Evolutionary conservation across 2,888 invertebrate species (phyloP), one percentile per base, ranked within the genome.

Genomic region (Nomada ferruginata): DNA sequence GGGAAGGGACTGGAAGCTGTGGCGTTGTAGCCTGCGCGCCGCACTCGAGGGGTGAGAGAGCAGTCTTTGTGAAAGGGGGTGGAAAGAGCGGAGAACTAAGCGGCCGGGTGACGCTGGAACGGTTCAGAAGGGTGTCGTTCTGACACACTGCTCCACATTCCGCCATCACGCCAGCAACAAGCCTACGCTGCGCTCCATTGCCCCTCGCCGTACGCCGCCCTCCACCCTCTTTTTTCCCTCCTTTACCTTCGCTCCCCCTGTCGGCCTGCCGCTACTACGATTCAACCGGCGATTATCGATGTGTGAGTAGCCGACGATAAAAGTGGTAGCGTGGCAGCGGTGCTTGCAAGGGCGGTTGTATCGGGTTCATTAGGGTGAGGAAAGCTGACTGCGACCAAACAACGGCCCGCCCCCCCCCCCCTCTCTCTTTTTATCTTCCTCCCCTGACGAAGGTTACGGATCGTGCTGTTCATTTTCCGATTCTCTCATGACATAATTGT

Each of bases 101-200:
- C 86, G 79, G 71, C 79, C 61, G 76, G 82, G 81, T 82, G 84
- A 73, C 63, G 87, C 76, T 85, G 78, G 82, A 79, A 80, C 84
- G 84, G 84, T 84, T 84, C 85, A 86, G 89, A 86, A 91, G 92
- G 91, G 90, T 91, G 91, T 90, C 90, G 89, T 87, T 91, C 87
- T 91, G 91, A 91, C 92, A 92, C 91, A 92, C 90, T 92, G 92
- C 91, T 92, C 92, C 87, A 92, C 90, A 92, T 92, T 91, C 92
- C 87, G 63, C 76, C 82, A 84, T 78, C 86, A 87, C 85, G 82
- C 84, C 89, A 85, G 76, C 86, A 79, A 81, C 87, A 78, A 85
- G 80, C 76, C 81, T 75, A 72, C 75, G 68, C 23, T 63, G 23
- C 53, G 52, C 57, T 73, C 53, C 60, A 59, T 65, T 61, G 78